Conservation (phyloP, 2,888 invertebrate species). For the Nysson spinosus region DNA sequence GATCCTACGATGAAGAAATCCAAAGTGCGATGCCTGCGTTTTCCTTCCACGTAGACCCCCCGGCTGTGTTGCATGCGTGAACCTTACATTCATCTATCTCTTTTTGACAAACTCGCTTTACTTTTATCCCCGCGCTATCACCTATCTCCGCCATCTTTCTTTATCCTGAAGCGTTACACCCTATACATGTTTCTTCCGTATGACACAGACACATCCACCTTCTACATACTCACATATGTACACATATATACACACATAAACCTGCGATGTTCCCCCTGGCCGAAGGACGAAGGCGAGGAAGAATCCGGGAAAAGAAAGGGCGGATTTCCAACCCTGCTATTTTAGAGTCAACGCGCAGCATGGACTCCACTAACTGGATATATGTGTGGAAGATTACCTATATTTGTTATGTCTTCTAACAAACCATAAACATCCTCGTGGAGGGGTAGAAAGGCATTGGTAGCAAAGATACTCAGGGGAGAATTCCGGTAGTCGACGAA, state of each 20-base stretch:
- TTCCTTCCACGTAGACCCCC: slow-evolving; percentile 66
- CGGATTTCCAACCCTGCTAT: slow-evolving; percentile 41
- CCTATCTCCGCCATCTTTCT: not conserved
- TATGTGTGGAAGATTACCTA: slow-evolving; percentile 75
- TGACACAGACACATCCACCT: too few relatives aligned
- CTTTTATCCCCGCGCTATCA: not conserved
- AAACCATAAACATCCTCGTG: slow-evolving; percentile 68
- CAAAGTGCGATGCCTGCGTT: slow-evolving; percentile 58
- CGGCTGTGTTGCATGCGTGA: slow-evolving; percentile 65
- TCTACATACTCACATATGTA: too few relatives aligned
- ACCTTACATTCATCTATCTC: slow-evolving; percentile 24
- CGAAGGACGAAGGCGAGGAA: too few relatives aligned
- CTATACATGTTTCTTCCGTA: slow-evolving; percentile 9
- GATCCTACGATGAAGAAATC: slow-evolving; percentile 70
- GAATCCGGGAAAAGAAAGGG: slow-evolving; percentile 23
- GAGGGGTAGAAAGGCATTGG: slow-evolving; percentile 36
- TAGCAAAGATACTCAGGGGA: slow-evolving; percentile 58
- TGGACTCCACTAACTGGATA: slow-evolving; percentile 69
- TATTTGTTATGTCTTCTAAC: slow-evolving; percentile 75
- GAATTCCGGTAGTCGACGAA: slow-evolving; percentile 30
- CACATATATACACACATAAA: too few relatives aligned
- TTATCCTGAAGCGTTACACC: not conserved
- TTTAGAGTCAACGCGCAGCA: slow-evolving; percentile 71
- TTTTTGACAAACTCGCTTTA: not conserved
- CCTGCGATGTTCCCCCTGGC: too few relatives aligned